Evolutionary conservation across 2,888 invertebrate species (phyloP), one percentile per base, ranked within the genome.

Genomic region (Apotomis capreana): DNA sequence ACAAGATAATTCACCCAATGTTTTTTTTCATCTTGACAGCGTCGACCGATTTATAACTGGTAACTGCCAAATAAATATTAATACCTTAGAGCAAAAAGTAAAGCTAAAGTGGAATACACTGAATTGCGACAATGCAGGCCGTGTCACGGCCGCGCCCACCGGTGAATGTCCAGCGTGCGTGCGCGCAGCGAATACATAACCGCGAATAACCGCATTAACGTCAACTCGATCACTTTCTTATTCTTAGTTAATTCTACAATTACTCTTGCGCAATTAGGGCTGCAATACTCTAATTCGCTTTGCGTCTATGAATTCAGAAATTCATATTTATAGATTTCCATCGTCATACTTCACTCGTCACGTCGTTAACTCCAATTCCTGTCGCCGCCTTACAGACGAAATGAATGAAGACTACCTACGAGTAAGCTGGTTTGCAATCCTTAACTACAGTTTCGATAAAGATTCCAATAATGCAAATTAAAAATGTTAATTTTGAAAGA

Each of bases 111-210:
- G 68, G 72, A 68, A 72, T 72, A 72, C 68, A 72, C 63, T 68
- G 64, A 75, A 81, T 91, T 91, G 88, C 91, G 86, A 88, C 89
- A 91, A 89, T 89, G 80, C 82, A 79, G 80, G 78, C 80, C 83
- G 83, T 91, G 90, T 91, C 91, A 91, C 80, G 91, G 91, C 86
- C 90, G 84, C 84, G 81, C 84, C 84, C 82, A 84, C 82, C 78
- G 77, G 88, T 88, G 89, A 90, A 90, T 88, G 90, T 88, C 64
- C 70, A 59, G 26, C 44, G 54, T 69, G 68, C 68, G 68, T 64
- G 70, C 40, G 52, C 63, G 69, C 57, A 40, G n/a, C 40, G 51
- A 63, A 63, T 63, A 62, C 68, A 63, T 72, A 72, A 72, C 72
- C 54, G 63, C 68, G 52, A 72, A 52, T 61, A 68, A 63, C 68